Percentiles rank a stretch among this genome's conserved stretches.
Evolutionary conservation across 2,113 vertebrate genomes (phyloP).

Genomic region (Scartelaos histophorus): DNA sequence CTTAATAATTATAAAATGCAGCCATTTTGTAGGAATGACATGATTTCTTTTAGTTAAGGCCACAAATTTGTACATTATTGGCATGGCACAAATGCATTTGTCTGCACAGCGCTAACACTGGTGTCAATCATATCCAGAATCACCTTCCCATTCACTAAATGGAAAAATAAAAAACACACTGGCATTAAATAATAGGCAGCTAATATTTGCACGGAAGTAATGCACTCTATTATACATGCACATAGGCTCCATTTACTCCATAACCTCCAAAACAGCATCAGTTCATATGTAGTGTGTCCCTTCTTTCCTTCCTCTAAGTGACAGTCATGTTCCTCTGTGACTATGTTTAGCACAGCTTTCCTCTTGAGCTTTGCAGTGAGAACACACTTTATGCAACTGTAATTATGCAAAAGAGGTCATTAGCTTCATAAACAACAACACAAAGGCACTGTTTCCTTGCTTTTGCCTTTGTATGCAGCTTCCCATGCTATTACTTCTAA

Average conservation of each 20-base stretch:
- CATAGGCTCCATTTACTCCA: neutral
- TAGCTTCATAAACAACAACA: constrained; percentile 65
- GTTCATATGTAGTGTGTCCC: neutral
- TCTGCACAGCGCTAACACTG: neutral
- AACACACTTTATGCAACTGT: constrained; percentile 45
- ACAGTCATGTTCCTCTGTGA: constrained; percentile 11
- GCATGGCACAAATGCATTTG: neutral
- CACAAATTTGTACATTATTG: neutral
- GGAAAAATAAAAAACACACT: neutral
- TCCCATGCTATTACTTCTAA: constrained; percentile 21
- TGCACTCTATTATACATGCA: neutral
- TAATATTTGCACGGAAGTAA: neutral
- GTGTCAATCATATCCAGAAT: neutral
- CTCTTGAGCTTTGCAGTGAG: constrained; percentile 43
- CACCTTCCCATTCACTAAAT: neutral
- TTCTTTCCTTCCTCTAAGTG: neutral
- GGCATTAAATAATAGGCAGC: neutral
- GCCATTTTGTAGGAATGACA: too few species aligned
- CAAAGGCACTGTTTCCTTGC: constrained; percentile 33
- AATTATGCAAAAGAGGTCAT: constrained; percentile 66
- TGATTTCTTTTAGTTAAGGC: neutral
- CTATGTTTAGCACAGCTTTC: constrained; percentile 42
- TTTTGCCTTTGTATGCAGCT: constrained; percentile 6
- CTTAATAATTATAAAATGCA: too few species aligned
- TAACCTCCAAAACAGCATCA: neutral